Conservation (phyloP, 1,140 invertebrate species). For the Gryon sp. region DNA sequence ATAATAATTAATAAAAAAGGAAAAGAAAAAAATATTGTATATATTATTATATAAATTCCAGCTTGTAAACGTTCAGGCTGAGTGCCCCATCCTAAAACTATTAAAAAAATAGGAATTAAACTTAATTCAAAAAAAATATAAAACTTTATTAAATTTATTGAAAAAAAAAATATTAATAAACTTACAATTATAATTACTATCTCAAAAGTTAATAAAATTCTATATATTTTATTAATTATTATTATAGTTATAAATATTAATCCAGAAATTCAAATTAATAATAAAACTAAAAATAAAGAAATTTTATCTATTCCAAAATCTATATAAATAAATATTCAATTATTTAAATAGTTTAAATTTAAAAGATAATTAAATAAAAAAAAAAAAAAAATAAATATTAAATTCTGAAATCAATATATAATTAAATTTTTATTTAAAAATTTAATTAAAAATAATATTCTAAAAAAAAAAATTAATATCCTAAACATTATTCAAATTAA, state of each 20-base stretch:
- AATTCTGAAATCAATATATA: slow-evolving; percentile 58
- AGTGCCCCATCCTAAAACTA: slow-evolving; percentile 84
- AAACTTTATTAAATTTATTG: slow-evolving; percentile 83
- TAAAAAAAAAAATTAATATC: slow-evolving; percentile 59
- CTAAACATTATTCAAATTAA: slow-evolving; percentile 81
- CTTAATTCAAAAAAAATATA: slow-evolving; percentile 85
- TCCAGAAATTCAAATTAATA: slow-evolving; percentile 28
- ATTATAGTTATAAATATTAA: slow-evolving; percentile 43
- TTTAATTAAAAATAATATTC: slow-evolving; percentile 11
- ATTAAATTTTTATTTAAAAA: slow-evolving; percentile 18
- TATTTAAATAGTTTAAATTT: slow-evolving; percentile 72
- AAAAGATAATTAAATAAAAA: slow-evolving; percentile 68
- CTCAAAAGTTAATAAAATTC: slow-evolving; percentile 6
- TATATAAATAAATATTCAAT: slow-evolving; percentile 21
- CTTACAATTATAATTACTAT: slow-evolving; percentile 80
- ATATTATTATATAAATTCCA: slow-evolving; percentile 65
- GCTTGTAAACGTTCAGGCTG: slow-evolving; percentile 83
- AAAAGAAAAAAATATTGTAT: slow-evolving; percentile 61
- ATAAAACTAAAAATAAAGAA: slow-evolving; percentile 38
- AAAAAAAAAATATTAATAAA: slow-evolving; percentile 81
- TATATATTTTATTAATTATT: slow-evolving; percentile 23
- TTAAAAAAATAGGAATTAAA: slow-evolving; percentile 82
- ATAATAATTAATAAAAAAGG: slow-evolving; percentile 74
- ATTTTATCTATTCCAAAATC: slow-evolving; percentile 50
- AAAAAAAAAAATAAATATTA: slow-evolving; percentile 72